Conservation (phyloP, 2,113 vertebrate species). For the Dipodomys stephensi region DNA sequence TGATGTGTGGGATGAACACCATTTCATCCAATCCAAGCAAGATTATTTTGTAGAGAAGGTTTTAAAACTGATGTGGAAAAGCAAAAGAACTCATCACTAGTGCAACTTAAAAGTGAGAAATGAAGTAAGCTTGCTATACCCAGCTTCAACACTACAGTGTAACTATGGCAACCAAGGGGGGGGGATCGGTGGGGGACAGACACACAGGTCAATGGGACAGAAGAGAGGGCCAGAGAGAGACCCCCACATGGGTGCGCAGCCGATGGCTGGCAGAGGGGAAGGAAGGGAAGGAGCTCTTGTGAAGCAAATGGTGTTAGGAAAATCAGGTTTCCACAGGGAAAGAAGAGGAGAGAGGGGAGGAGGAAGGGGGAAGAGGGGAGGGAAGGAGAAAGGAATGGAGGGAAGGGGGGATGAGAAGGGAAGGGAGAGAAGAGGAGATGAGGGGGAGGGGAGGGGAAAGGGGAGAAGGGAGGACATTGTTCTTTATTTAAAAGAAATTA, state of each 20-base stretch:
- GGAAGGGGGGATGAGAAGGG: too few species aligned
- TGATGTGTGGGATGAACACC: background rate
- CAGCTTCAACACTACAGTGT: background rate
- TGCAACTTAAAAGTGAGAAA: background rate
- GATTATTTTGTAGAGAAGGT: background rate
- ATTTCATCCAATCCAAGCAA: background rate
- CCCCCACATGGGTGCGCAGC: background rate
- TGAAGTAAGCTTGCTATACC: background rate
- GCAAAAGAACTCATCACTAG: background rate
- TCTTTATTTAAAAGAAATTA: background rate
- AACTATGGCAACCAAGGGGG: rapidly evolving
- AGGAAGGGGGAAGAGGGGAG: background rate
- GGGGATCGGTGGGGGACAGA: rapidly evolving
- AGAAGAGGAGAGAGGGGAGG: too few species aligned
- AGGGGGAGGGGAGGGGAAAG: background rate
- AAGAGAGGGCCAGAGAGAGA: background rate
- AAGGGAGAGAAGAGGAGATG: too few species aligned
- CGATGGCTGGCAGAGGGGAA: background rate
- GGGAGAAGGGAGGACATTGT: too few species aligned
- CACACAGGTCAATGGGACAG: background rate
- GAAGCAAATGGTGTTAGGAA: background rate
- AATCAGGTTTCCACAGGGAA: background rate
- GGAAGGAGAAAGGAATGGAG: background rate
- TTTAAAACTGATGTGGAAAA: background rate
- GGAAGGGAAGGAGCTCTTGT: background rate